Base-by-base conservation (phyloP, 2,797 vertebrate species). In the Galagoides demidoff region DNA sequence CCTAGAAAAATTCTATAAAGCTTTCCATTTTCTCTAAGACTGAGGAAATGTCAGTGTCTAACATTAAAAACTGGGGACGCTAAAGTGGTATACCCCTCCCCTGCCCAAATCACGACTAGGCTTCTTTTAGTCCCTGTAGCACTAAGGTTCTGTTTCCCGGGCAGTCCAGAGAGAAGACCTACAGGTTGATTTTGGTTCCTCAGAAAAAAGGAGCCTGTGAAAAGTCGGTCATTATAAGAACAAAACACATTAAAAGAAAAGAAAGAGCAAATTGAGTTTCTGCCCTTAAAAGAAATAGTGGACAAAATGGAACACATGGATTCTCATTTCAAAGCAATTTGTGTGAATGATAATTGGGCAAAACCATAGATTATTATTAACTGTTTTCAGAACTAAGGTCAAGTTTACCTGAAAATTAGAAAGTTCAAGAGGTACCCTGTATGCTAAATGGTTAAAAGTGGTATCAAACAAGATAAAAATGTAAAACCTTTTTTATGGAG, bases 401-500 rank as follows among this genome's bases (percentile, higher is more conserved):
- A 92, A 93, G 94, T 95, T 92, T 89, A 74, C 71, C 94, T 93
- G 84, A 87, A 92, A 92, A 92, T 86, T 64, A 81, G 27, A 0
- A 89, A 86, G 89, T 95, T 96, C 85, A 83, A 93, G 96, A 97
- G 77, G 43, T 79, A 94, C 95, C 77, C 82, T 96, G 63, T 29
- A 74, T 78, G 27, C 81, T 94, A 68, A 84, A 63, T 94, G 59
- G 34, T 85, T 95, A 94, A 97, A 95, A 85, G 49, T 85, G 59
- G 11, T 81, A 1, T 92, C 96, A 59, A 88, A 61, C 74, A 98
- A 97, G 78, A 25, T 98, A 97, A 96, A 90, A 98, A 90, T 94
- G 82, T 92, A 97, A 98, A 98, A 95, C 88, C 94, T 88, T 0
- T 96, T 97, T 95, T 97, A 98, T 95, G 99, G 98, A 99, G 99